Evolutionary conservation across 2,113 vertebrate genomes (phyloP).

Genomic region (Aptenodytes patagonicus): DNA sequence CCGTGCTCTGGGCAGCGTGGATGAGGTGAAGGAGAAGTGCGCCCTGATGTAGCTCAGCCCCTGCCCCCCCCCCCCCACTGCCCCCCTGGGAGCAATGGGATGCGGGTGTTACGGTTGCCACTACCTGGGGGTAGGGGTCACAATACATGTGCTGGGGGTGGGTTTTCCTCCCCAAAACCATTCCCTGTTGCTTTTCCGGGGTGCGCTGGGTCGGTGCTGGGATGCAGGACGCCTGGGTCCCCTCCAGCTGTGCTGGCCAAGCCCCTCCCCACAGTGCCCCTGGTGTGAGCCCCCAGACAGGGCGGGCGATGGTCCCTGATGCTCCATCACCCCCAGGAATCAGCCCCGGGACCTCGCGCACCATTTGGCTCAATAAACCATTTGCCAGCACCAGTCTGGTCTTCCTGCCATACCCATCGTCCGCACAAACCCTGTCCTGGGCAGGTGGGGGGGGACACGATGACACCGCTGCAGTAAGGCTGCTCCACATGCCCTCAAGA

Average conservation of each 20-base stretch:
- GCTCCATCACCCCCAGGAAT: no score
- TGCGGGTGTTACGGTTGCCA: neutral
- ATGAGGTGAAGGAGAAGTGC: constrained; percentile 50
- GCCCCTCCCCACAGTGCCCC: fast-evolving
- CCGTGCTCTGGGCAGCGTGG: constrained; percentile 49
- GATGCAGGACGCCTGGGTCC: neutral
- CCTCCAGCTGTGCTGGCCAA: neutral
- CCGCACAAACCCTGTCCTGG: neutral
- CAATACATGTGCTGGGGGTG: fast-evolving
- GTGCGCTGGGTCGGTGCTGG: neutral
- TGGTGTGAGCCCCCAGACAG: fast-evolving
- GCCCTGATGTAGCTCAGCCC: constrained; percentile 43
- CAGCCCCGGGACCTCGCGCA: fast-evolving
- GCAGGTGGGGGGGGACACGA: fast-evolving
- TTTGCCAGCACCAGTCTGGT: neutral
- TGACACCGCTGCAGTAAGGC: neutral
- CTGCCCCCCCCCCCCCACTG: neutral
- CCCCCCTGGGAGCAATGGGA: neutral
- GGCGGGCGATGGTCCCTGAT: fast-evolving
- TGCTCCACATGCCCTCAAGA: neutral
- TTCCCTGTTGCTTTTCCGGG: neutral
- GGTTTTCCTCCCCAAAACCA: neutral
- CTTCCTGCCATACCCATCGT: fast-evolving
- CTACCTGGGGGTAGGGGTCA: neutral
- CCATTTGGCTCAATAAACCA: neutral